phyloP scores from a whole-genome alignment of 35 echinoderm and acorn worm genomes.

The Patiria miniata region DNA sequence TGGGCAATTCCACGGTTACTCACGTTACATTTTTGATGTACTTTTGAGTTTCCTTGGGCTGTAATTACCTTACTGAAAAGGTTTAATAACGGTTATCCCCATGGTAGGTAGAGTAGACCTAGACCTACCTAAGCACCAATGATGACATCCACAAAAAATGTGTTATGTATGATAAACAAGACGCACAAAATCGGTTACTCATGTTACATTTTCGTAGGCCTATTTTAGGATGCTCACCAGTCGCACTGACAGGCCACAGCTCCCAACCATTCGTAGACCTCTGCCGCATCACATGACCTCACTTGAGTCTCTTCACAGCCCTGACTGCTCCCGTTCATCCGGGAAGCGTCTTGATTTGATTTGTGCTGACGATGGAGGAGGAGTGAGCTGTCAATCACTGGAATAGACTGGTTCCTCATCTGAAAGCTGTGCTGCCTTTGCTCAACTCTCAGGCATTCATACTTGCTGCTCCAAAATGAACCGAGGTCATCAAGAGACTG shows the following conservation, averaged over 20 bases:
- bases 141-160: too few species aligned
- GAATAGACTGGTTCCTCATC: not conserved
- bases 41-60: too few species aligned
- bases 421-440: not conserved
- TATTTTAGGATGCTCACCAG: conserved; percentile 3
- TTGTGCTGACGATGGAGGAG: not conserved
- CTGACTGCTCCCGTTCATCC: conserved; percentile 5
- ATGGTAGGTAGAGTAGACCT: too few species aligned
- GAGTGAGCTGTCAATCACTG: not conserved
- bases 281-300: conserved; percentile 11
- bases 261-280: conserved; percentile 55
- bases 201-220: too few species aligned
- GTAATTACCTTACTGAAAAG: too few species aligned
- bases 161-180: too few species aligned
- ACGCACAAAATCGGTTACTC: too few species aligned
- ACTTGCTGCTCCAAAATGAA: conserved; percentile 4
- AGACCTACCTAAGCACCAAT: too few species aligned
- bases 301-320: not conserved
- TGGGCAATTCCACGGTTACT: too few species aligned
- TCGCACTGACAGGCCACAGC: conserved; percentile 39
- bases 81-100: too few species aligned
- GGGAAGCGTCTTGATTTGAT: not conserved
- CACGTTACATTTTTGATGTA: too few species aligned
- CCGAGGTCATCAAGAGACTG: not conserved
- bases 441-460: not conserved